phyloP scores from a whole-genome alignment of 2,888 invertebrate species.

The Lapara coniferarum region DNA sequence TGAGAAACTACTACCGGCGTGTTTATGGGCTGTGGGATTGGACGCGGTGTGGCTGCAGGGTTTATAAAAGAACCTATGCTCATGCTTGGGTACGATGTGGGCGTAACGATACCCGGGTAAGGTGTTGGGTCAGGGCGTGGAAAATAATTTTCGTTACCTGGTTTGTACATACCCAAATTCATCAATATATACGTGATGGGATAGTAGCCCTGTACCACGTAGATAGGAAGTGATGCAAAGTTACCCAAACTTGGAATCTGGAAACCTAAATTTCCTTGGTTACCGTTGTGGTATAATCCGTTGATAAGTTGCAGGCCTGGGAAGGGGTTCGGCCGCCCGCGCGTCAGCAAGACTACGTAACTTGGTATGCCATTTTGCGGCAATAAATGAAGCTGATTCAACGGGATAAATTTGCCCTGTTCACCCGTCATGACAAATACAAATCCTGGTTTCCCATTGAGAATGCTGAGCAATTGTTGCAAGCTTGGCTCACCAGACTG shows the following conservation, averaged over 20 bases:
- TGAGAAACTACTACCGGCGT: background rate
- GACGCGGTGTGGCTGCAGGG: background rate
- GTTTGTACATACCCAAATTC: background rate
- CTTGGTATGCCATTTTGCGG: constrained; percentile 17
- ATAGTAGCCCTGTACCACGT: constrained; percentile 4
- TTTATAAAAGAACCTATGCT: too few relatives aligned
- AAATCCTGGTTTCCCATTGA: constrained; percentile 20
- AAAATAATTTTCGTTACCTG: background rate
- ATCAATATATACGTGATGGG: constrained; percentile 1
- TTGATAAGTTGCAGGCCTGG: constrained; percentile 18
- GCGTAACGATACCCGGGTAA: background rate
- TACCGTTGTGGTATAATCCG: constrained; percentile 1
- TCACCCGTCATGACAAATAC: constrained; percentile 19
- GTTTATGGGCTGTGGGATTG: background rate
- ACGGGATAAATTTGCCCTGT: constrained; percentile 17
- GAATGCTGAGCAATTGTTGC: background rate
- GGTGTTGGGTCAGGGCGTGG: background rate
- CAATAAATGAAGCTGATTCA: constrained; percentile 5
- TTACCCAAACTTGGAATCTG: constrained; percentile 4
- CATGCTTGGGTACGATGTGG: background rate
- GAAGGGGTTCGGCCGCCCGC: background rate
- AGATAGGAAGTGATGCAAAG: constrained; percentile 10
- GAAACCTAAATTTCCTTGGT: constrained; percentile 8
- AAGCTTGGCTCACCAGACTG: background rate
- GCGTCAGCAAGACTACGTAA: constrained; percentile 5